These are phyloP conservation scores for Malthinus seriepunctatus DNA, from an alignment of 2,888 invertebrate genomes.

Conservation along the genomic window DNA sequence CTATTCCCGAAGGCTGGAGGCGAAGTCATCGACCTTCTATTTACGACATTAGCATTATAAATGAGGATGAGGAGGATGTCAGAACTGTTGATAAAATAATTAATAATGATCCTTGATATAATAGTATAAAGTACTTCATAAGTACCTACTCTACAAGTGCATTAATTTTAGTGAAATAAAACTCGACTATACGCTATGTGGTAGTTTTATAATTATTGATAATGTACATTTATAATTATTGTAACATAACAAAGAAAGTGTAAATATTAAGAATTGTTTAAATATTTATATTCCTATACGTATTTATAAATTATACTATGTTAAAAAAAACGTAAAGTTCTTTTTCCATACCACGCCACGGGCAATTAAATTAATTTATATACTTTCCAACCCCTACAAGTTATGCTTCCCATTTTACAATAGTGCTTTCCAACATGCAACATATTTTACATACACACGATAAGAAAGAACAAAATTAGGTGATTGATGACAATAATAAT, in stretches of 20 bases:
- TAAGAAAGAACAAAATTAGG: no score
- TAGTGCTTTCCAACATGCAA: no score
- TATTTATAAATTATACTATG: constrained; percentile 1
- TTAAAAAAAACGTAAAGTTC: not conserved
- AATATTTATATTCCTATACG: not conserved
- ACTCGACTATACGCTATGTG: no score
- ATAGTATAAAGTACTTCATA: no score
- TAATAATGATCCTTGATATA: not conserved
- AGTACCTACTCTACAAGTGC: no score
- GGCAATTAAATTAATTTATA: no score
- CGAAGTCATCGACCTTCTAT: constrained; percentile 82
- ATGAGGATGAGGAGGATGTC: constrained; percentile 70
- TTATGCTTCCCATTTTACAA: no score
- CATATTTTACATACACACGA: no score
- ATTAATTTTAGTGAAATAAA: no score
- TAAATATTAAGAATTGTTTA: not conserved
- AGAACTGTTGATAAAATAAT: constrained; percentile 1
- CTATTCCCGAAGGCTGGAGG: constrained; percentile 76
- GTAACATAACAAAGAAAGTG: not conserved
- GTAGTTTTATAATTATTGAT: not conserved
- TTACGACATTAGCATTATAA: constrained; percentile 84
- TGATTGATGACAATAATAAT: no score
- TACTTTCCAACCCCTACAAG: no score
- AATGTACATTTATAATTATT: not conserved
- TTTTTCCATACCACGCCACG: no score